A percentile compares a stretch with the other conserved stretches of the same genome.
phyloP scores from a whole-genome alignment of 2,113 vertebrate genomes.

The Lophura nycthemera region DNA sequence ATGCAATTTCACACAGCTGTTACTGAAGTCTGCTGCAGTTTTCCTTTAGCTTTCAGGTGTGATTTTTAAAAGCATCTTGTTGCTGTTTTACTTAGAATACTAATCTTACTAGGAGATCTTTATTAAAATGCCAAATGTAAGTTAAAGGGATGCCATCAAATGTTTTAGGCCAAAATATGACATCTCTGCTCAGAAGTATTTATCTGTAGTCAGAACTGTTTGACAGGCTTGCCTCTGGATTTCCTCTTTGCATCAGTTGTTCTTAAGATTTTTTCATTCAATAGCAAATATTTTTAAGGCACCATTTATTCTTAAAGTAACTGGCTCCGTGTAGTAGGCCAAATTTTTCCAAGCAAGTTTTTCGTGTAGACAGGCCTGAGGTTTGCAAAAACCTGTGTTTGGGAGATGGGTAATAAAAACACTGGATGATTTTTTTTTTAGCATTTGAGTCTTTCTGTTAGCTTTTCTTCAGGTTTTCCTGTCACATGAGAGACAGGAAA shows the following conservation, averaged over 20 bases:
- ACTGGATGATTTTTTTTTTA: not conserved
- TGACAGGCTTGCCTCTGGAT: not conserved
- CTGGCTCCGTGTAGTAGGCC: not conserved
- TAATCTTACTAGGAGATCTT: conserved; percentile 28
- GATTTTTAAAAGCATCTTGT: conserved; percentile 37
- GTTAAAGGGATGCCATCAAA: conserved; percentile 19
- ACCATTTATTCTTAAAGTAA: not conserved
- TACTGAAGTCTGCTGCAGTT: conserved; percentile 15
- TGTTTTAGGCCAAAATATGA: not conserved
- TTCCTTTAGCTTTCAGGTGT: not conserved
- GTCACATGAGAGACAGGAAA: not conserved
- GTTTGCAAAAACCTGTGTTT: not conserved
- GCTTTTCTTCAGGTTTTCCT: not conserved
- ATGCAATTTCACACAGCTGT: conserved; percentile 16
- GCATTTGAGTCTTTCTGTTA: not conserved
- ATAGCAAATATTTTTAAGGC: not conserved
- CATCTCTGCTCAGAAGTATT: not conserved
- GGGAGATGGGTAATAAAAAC: not conserved
- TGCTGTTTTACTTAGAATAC: conserved; percentile 44
- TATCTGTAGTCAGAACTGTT: not conserved
- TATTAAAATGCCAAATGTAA: conserved; percentile 51
- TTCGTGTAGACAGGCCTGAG: not conserved
- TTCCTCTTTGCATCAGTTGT: not conserved
- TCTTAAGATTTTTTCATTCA: not conserved
- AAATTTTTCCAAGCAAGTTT: not conserved